A percentile compares a stretch with the other conserved stretches of the same genome.
phyloP scores from a whole-genome alignment of 1,140 invertebrate species.

The Drosophila murphyi region DNA sequence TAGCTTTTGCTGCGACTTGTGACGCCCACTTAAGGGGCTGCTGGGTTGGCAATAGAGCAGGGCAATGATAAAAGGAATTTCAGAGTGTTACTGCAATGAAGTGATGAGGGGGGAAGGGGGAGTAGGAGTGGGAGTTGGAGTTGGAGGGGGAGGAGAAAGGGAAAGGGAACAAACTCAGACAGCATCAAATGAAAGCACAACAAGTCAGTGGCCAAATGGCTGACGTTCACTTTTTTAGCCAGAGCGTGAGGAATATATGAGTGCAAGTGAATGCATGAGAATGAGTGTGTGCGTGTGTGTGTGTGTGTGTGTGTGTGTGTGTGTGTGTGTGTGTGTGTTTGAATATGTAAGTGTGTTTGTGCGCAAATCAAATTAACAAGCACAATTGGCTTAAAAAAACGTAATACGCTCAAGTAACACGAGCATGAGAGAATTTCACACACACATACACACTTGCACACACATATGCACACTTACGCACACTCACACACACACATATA shows the following conservation, averaged over 20 bases:
- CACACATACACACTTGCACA: slow-evolving; percentile 18
- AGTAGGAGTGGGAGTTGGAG: too few relatives aligned
- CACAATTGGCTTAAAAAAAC: slow-evolving; percentile 75
- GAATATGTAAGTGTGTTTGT: slow-evolving; percentile 35
- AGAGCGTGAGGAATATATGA: too few relatives aligned
- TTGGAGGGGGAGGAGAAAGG: not conserved
- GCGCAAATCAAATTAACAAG: slow-evolving; percentile 78
- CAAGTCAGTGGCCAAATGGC: slow-evolving; percentile 42
- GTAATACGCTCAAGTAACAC: slow-evolving; percentile 67
- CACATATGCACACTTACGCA: slow-evolving; percentile 9
- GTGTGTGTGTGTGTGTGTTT: slow-evolving; percentile 19
- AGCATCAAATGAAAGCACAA: slow-evolving; percentile 27
- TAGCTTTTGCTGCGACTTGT: slow-evolving; percentile 12
- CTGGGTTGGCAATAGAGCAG: not conserved
- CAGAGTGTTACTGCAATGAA: too few relatives aligned
- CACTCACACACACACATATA: slow-evolving; percentile 1
- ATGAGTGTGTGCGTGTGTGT: slow-evolving; percentile 2
- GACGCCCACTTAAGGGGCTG: slow-evolving; percentile 19
- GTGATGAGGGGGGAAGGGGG: not conserved
- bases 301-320: slow-evolving; percentile 21
- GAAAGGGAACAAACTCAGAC: not conserved
- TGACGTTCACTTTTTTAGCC: slow-evolving; percentile 36
- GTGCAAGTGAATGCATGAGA: too few relatives aligned
- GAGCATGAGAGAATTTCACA: slow-evolving; percentile 1
- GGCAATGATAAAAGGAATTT: slow-evolving; percentile 19